phyloP scores from a whole-genome alignment of 1,140 invertebrate genomes.

The Drosophila baimaii region DNA sequence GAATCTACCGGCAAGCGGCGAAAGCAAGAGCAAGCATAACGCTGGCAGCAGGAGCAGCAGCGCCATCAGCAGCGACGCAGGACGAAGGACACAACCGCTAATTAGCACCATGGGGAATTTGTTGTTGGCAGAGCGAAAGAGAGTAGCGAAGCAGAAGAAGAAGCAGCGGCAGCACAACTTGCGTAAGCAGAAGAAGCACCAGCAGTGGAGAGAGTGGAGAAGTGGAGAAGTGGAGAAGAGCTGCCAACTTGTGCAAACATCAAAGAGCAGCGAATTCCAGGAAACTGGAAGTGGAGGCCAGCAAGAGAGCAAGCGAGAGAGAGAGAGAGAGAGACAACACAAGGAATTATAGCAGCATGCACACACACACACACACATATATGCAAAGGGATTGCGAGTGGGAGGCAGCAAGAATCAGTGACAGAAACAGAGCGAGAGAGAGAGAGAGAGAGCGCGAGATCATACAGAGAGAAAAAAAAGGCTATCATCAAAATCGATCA shows the following conservation, averaged over 20 bases:
- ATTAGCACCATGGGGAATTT: slow-evolving; percentile 83
- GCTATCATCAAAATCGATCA: neutral
- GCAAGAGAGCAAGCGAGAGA: neutral
- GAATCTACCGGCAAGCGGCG: slow-evolving; percentile 10
- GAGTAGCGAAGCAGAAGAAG: slow-evolving; percentile 54
- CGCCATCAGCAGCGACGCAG: slow-evolving; percentile 37
- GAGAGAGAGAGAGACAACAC: slow-evolving; percentile 10
- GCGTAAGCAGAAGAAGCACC: slow-evolving; percentile 64
- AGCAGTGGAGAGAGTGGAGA: slow-evolving; percentile 3
- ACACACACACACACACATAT: slow-evolving; percentile 35
- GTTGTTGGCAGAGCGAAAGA: slow-evolving; percentile 54
- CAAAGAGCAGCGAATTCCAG: slow-evolving; percentile 60
- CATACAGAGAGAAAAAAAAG: neutral
- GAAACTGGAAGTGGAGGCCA: slow-evolving; percentile 11
- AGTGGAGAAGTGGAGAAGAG: neutral
- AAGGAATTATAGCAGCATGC: slow-evolving; percentile 58
- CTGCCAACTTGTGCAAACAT: slow-evolving; percentile 77
- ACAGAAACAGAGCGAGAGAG: slow-evolving; percentile 7
- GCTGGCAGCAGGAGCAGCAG: slow-evolving; percentile 18
- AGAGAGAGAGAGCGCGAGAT: neutral
- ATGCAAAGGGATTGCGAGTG: slow-evolving; percentile 20
- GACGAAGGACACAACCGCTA: slow-evolving; percentile 70
- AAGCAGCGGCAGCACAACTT: slow-evolving; percentile 51
- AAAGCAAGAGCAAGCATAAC: slow-evolving; percentile 38
- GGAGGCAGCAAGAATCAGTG: neutral